Evolutionary conservation across 2,797 vertebrate genomes (phyloP).

Genomic region (Fringilla coelebs): DNA sequence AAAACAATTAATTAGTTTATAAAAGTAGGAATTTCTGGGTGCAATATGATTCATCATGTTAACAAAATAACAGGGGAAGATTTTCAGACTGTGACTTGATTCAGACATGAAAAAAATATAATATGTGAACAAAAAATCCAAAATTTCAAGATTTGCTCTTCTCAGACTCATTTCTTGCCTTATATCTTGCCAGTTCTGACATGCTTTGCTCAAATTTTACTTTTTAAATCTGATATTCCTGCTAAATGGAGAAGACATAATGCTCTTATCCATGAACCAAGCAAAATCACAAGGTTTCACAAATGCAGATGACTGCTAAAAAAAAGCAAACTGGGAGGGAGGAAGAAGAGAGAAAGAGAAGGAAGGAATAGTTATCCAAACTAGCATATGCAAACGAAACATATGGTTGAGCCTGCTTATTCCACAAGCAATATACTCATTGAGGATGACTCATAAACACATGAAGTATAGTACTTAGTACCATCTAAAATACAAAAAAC

Average conservation of each 20-base stretch:
- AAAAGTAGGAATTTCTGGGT: neutral
- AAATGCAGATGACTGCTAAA: conserved; percentile 32
- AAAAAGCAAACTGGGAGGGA: conserved; percentile 13
- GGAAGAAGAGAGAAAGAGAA: neutral
- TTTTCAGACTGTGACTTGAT: neutral
- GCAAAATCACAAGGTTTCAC: conserved; percentile 20
- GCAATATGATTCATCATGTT: neutral
- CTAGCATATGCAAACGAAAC: conserved; percentile 55
- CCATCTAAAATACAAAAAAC: neutral
- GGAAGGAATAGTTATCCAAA: conserved; percentile 24
- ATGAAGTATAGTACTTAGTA: neutral
- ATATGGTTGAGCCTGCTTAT: conserved; percentile 46
- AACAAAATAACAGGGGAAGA: neutral
- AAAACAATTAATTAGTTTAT: neutral
- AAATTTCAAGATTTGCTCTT: neutral
- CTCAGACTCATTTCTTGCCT: neutral
- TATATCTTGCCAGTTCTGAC: neutral
- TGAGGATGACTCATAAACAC: conserved; percentile 52
- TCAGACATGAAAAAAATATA: neutral
- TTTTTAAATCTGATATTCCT: conserved; percentile 4
- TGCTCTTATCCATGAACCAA: neutral
- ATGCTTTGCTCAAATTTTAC: neutral
- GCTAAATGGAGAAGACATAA: neutral
- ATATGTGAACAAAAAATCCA: neutral
- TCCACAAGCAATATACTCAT: conserved; percentile 19